Evolutionary conservation across 1,140 invertebrate genomes (phyloP).

Genomic region (Drosophila littoralis): DNA sequence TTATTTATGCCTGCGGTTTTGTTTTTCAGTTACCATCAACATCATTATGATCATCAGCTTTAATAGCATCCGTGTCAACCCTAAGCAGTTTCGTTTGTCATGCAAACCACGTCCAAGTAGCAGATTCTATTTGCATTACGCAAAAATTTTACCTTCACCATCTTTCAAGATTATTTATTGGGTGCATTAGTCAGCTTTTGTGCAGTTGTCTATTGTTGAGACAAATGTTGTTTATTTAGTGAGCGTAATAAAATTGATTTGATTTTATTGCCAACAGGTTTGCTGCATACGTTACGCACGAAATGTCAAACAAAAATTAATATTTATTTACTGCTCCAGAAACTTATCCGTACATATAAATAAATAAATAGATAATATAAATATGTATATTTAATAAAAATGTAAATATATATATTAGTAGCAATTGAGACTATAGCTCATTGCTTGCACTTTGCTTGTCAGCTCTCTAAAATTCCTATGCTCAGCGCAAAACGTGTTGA

Average conservation of each 20-base stretch:
- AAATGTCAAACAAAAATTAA: conserved; percentile 66
- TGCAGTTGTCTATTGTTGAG: conserved; percentile 51
- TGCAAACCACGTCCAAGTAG: conserved; percentile 12
- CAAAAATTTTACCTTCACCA: conserved; percentile 28
- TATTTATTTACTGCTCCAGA: conserved; percentile 72
- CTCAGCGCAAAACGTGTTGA: conserved; percentile 9
- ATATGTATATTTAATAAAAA: not conserved
- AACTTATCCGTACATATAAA: conserved; percentile 55
- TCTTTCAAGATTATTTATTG: conserved; percentile 59
- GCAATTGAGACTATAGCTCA: not conserved
- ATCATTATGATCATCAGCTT: conserved; percentile 36
- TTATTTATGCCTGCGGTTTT: conserved; percentile 68
- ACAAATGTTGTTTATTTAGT: conserved; percentile 69
- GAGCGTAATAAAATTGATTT: conserved; percentile 53
- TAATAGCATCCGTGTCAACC: conserved; percentile 22
- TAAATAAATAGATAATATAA: conserved; percentile 12
- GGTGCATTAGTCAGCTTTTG: conserved; percentile 66
- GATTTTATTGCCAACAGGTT: conserved; percentile 57
- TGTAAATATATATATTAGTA: conserved; percentile 10
- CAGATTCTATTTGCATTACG: conserved; percentile 20
- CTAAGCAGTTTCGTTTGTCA: conserved; percentile 50
- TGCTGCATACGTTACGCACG: conserved; percentile 26
- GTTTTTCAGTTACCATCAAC: conserved; percentile 47
- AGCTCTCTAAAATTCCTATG: conserved; percentile 22
- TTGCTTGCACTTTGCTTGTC: conserved; percentile 13